phyloP scores from a whole-genome alignment of 2,797 vertebrate species.

The Setipinna tenuifilis region DNA sequence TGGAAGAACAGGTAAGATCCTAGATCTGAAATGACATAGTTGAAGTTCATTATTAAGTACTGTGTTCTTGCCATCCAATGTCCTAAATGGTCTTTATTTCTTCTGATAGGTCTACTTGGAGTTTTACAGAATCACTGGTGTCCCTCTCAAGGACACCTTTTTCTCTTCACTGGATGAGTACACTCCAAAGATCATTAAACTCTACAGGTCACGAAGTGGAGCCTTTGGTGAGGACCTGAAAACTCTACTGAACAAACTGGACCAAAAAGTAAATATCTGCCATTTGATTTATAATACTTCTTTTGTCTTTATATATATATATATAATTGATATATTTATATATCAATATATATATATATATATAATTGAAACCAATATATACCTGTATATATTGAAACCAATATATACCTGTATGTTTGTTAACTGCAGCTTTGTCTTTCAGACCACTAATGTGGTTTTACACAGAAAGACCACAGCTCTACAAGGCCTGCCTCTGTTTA shows the following conservation, averaged over 20 bases:
- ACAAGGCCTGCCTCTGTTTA: neutral
- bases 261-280: neutral
- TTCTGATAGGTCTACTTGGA: neutral
- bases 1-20: neutral
- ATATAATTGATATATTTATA: too few relatives aligned
- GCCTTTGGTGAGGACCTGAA: neutral
- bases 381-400: too few relatives aligned
- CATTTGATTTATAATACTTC: neutral
- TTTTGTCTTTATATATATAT: neutral
- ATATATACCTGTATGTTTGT: neutral
- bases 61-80: neutral
- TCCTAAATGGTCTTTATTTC: neutral
- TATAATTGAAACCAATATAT: too few relatives aligned
- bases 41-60: neutral
- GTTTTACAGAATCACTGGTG: neutral
- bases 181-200: neutral
- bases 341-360: too few relatives aligned
- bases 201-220: neutral
- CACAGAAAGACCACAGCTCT: neutral
- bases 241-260: neutral
- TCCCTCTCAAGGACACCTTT: neutral
- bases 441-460: neutral
- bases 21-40: neutral
- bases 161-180: neutral
- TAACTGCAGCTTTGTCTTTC: neutral